Conservation (phyloP, 2,888 invertebrate genomes). For the Chrysolina oricalcia region DNA sequence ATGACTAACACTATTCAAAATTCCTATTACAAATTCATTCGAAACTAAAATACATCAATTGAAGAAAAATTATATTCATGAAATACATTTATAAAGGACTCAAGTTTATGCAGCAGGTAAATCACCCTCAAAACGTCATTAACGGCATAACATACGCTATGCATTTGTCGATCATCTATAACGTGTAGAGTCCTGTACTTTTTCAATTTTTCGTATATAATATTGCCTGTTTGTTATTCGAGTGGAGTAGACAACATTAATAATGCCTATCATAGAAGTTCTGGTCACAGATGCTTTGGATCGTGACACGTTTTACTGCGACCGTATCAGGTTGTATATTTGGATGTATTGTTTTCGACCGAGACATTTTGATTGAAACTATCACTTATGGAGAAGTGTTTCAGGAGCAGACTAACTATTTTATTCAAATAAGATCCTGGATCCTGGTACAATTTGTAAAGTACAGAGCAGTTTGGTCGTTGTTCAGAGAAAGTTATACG, state of each 20-base stretch:
- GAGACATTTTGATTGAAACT: slow-evolving; percentile 16
- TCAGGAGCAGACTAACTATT: background rate
- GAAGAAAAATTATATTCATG: too few species aligned
- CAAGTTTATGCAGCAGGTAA: too few species aligned
- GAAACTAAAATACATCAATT: too few species aligned
- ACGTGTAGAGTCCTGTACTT: slow-evolving; percentile 24
- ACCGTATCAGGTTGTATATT: slow-evolving; percentile 29
- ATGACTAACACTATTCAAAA: too few species aligned
- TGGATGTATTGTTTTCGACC: slow-evolving; percentile 24
- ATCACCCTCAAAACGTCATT: background rate
- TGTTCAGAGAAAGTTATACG: too few species aligned
- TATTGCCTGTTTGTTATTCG: slow-evolving; percentile 40
- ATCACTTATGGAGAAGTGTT: background rate
- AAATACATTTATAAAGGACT: too few species aligned
- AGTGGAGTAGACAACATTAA: slow-evolving; percentile 39
- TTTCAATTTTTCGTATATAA: slow-evolving; percentile 20
- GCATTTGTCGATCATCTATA: slow-evolving; percentile 1
- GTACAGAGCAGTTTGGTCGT: too few species aligned
- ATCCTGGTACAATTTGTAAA: too few species aligned
- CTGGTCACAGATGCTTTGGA: slow-evolving; percentile 46
- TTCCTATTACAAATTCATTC: too few species aligned
- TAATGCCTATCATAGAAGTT: slow-evolving; percentile 43
- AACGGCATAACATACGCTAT: background rate
- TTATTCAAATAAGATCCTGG: too few species aligned
- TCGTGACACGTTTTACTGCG: slow-evolving; percentile 34